phyloP scores from a whole-genome alignment of 2,888 invertebrate species.

The Agrilus mali region DNA sequence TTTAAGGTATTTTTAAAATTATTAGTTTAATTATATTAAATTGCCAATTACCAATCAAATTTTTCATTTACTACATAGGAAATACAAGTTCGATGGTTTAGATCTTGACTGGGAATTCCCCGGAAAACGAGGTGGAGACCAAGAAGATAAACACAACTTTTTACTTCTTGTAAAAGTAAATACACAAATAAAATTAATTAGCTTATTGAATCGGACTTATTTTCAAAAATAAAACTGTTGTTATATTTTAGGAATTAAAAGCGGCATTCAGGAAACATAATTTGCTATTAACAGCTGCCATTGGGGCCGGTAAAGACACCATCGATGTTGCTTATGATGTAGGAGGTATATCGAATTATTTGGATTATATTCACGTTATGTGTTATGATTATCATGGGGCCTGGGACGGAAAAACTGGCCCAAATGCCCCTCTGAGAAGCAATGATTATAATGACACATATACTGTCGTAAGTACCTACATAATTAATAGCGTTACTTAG shows the following conservation, averaged over 20 bases:
- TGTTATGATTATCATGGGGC: slow-evolving; percentile 82
- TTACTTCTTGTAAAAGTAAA: slow-evolving; percentile 58
- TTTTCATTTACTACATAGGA: slow-evolving; percentile 35
- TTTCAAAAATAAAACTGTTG: neutral
- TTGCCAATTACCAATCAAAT: neutral
- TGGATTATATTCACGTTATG: slow-evolving; percentile 73
- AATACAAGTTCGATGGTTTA: slow-evolving; percentile 61
- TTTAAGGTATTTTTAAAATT: slow-evolving; percentile 40
- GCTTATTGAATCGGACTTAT: neutral
- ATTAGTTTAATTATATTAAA: neutral
- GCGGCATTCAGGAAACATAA: slow-evolving; percentile 54
- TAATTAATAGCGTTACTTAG: neutral
- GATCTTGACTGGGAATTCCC: slow-evolving; percentile 84
- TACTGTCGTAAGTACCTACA: slow-evolving; percentile 63
- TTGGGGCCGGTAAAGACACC: slow-evolving; percentile 64
- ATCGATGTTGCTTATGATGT: slow-evolving; percentile 71
- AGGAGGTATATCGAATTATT: slow-evolving; percentile 49
- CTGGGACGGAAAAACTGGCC: slow-evolving; percentile 64
- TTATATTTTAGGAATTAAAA: slow-evolving; percentile 49
- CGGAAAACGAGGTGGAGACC: slow-evolving; percentile 58
- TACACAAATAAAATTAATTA: neutral
- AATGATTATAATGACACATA: slow-evolving; percentile 44
- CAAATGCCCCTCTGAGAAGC: slow-evolving; percentile 63
- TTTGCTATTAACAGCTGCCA: slow-evolving; percentile 66
- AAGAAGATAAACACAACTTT: slow-evolving; percentile 66